Evolutionary conservation across 2,888 invertebrate genomes (phyloP).

Genomic region (Ophion obscuratus): DNA sequence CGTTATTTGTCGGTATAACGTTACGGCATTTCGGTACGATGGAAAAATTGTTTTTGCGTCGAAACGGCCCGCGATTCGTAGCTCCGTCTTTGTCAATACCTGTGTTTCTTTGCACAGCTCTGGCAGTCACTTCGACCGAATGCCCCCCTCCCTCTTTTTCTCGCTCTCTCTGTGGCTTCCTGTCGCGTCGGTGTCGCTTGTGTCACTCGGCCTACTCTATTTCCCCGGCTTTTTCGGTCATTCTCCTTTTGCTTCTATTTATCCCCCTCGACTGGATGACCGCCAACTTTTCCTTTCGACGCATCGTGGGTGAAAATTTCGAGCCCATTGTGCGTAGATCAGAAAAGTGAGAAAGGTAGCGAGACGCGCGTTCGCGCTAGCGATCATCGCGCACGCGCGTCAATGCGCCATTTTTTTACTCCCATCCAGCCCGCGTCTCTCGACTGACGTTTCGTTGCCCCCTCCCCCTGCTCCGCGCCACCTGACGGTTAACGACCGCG

Average conservation of each 20-base stretch:
- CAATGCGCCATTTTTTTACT: slow-evolving; percentile 55
- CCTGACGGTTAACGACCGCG: too few species aligned
- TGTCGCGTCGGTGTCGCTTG: slow-evolving; percentile 17
- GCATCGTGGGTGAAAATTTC: slow-evolving; percentile 47
- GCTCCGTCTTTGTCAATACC: slow-evolving; percentile 27
- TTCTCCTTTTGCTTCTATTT: slow-evolving; percentile 54
- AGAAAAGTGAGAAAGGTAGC: slow-evolving; percentile 21
- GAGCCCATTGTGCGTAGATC: slow-evolving; percentile 35
- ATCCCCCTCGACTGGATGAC: slow-evolving; percentile 43
- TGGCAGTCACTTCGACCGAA: slow-evolving; percentile 33
- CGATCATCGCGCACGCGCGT: slow-evolving; percentile 24
- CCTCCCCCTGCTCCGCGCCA: neutral
- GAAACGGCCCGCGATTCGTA: slow-evolving; percentile 29
- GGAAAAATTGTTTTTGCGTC: neutral
- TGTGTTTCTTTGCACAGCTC: slow-evolving; percentile 28
- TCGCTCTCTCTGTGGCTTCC: slow-evolving; percentile 18
- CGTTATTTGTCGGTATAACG: neutral
- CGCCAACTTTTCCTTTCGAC: slow-evolving; percentile 19
- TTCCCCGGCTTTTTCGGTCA: slow-evolving; percentile 33
- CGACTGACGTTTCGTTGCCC: slow-evolving; percentile 35
- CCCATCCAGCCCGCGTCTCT: slow-evolving; percentile 9
- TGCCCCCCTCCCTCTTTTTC: neutral
- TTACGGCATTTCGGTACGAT: neutral
- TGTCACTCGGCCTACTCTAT: slow-evolving; percentile 38
- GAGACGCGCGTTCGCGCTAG: slow-evolving; percentile 9